phyloP scores from a whole-genome alignment of 1,140 invertebrate genomes.

The Aphelenchoides besseyi region DNA sequence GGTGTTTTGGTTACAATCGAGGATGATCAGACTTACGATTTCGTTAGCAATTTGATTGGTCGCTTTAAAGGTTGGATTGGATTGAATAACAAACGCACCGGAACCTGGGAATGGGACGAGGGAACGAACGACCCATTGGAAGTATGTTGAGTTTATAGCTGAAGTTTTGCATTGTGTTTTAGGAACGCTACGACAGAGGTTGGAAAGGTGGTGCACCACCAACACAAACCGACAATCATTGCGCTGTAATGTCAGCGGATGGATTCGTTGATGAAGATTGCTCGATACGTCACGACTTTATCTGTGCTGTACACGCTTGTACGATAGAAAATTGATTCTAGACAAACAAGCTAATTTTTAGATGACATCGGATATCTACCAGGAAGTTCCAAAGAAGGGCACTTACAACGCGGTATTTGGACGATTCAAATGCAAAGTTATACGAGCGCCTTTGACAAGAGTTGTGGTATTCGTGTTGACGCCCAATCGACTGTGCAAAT shows the following conservation, averaged over 20 bases:
- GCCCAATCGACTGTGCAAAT: constrained; percentile 8
- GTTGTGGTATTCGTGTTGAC: constrained; percentile 1
- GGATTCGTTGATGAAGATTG: background rate
- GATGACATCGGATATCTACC: constrained; percentile 12
- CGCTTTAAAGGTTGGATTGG: constrained; percentile 7
- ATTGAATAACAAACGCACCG: background rate
- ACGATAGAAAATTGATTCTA: background rate
- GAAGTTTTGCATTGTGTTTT: background rate
- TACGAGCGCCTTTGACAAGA: no score
- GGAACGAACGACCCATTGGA: background rate
- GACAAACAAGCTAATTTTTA: background rate
- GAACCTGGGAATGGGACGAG: background rate
- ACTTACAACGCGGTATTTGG: constrained; percentile 14
- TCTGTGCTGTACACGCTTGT: constrained; percentile 10
- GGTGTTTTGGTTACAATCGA: background rate
- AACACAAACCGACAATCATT: background rate
- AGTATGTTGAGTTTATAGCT: background rate
- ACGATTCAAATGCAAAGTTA: background rate
- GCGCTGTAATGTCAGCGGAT: background rate
- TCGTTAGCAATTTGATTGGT: background rate
- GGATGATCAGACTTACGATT: background rate
- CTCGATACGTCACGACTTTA: background rate
- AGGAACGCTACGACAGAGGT: background rate
- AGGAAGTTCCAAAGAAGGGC: background rate
- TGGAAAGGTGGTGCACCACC: constrained; percentile 8